These are phyloP conservation scores for Gymnoscelis rufifasciata DNA, from an alignment of 2,888 invertebrate species.

Conservation along the genomic window DNA sequence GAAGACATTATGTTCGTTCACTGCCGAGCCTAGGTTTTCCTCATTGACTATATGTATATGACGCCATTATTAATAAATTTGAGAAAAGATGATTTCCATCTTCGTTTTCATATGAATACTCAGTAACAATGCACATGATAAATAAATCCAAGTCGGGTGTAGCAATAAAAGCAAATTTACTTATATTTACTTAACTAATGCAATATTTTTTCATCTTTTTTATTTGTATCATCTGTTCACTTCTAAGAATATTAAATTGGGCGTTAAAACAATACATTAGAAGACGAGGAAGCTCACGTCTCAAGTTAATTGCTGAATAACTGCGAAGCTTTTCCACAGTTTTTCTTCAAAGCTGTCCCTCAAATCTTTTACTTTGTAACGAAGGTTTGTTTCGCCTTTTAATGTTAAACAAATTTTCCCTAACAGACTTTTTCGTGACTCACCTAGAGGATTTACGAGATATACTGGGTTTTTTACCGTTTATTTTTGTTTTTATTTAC, in stretches of 20 bases:
- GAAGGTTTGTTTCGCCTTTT: constrained; percentile 60
- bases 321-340: constrained; percentile 49
- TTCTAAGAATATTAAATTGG: constrained; percentile 3
- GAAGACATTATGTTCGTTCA: too few species aligned
- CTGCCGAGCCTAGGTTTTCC: too few species aligned
- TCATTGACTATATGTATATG: too few species aligned
- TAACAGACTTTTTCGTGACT: constrained; percentile 68
- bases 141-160: too few species aligned
- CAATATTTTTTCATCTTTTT: too few species aligned
- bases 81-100: too few species aligned
- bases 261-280: constrained; percentile 15
- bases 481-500: constrained; percentile 41
- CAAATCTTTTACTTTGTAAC: constrained; percentile 63
- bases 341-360: constrained; percentile 51
- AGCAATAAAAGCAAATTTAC: too few species aligned
- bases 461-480: constrained; percentile 61
- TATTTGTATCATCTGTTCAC: too few species aligned
- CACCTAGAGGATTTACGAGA: constrained; percentile 66
- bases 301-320: constrained; percentile 61
- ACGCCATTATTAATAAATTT: too few species aligned
- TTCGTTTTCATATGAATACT: too few species aligned
- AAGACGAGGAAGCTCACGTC: constrained; percentile 33
- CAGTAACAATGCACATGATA: too few species aligned
- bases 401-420: constrained; percentile 71
- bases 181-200: too few species aligned